Evolutionary conservation across 2,113 vertebrate species (phyloP).

Genomic region (Antigone vipio): DNA sequence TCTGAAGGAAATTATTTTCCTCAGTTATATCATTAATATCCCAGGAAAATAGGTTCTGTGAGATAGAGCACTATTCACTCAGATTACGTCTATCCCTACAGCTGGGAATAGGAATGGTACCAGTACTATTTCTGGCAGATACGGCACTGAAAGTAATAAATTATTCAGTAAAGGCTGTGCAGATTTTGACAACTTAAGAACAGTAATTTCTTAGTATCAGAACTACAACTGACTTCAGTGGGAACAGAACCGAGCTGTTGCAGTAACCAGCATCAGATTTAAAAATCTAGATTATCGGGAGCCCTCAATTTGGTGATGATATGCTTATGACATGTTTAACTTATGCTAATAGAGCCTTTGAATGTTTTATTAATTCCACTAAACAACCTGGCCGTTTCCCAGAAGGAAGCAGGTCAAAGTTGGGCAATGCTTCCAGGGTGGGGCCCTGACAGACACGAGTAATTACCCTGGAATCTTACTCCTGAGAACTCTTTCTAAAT

Average conservation of each 20-base stretch:
- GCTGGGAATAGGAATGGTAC: neutral
- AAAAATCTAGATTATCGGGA: neutral
- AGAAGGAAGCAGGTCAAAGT: constrained; percentile 12
- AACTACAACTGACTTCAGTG: neutral
- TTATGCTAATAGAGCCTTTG: neutral
- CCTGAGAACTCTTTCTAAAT: constrained; percentile 10
- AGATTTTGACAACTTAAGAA: neutral
- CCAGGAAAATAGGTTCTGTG: neutral
- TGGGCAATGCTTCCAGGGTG: neutral
- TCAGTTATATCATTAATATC: neutral
- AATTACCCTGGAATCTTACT: neutral
- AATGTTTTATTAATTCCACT: constrained; percentile 10
- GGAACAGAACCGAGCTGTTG: neutral
- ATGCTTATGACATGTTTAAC: neutral
- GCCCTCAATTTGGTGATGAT: neutral
- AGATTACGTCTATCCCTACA: neutral
- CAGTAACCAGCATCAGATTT: neutral
- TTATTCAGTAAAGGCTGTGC: neutral
- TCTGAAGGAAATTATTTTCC: neutral
- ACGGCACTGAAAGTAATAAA: neutral
- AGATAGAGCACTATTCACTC: neutral
- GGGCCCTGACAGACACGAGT: neutral
- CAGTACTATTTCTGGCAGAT: neutral
- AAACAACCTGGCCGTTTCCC: neutral
- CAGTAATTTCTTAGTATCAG: neutral